Evolutionary conservation across 92 coral and sea anemone species (phyloP).

Genomic region (Phymanthus crucifer): DNA sequence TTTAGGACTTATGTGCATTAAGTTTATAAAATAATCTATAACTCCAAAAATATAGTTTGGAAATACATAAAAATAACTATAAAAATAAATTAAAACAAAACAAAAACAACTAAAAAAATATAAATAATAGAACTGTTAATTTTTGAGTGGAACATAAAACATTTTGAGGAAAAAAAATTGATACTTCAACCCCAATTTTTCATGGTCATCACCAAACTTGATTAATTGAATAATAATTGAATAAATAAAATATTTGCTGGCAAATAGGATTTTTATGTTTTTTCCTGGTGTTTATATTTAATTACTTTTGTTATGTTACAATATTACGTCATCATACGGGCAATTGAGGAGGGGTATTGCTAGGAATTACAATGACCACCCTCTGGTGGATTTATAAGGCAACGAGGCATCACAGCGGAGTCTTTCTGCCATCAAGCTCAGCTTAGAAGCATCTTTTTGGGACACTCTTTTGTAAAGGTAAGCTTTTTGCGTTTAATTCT

Average conservation of each 20-base stretch:
- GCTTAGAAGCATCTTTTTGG: not conserved
- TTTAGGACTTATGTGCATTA: constrained; percentile 7
- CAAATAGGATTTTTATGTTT: not conserved
- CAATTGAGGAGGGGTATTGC: not conserved
- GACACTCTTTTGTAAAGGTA: not conserved
- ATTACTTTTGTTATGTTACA: not conserved
- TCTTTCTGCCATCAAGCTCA: not conserved
- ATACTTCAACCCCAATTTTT: constrained; percentile 2
- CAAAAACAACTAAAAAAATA: constrained; percentile 5
- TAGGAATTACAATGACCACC: not conserved
- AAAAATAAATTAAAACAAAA: not conserved
- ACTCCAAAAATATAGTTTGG: constrained; percentile 4
- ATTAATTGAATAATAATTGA: no score
- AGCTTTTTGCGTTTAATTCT: not conserved
- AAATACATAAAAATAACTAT: constrained; percentile 2
- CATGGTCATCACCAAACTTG: constrained; percentile 6
- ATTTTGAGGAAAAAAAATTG: not conserved
- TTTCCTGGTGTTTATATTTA: not conserved
- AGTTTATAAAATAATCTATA: not conserved
- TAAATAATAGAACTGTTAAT: not conserved
- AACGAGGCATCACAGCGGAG: not conserved
- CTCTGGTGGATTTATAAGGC: not conserved
- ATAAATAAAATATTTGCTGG: not conserved
- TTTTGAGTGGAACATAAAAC: constrained; percentile 7
- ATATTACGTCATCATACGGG: not conserved